These are phyloP conservation scores for Semnornis frantzii DNA, from an alignment of 2,113 vertebrate species.

Conservation along the genomic window DNA sequence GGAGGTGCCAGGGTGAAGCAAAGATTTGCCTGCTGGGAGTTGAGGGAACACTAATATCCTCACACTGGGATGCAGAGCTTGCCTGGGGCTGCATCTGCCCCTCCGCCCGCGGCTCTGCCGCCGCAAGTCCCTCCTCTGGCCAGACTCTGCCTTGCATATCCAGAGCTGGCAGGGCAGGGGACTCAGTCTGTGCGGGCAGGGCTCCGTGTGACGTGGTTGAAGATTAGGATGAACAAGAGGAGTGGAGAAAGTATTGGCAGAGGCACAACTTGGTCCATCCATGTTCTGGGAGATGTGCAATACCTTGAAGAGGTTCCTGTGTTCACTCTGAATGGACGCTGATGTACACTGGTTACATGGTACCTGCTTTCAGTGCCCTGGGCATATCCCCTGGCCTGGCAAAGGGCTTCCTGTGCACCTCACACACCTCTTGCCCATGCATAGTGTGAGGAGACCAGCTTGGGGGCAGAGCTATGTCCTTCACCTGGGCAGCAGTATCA, in stretches of 20 bases:
- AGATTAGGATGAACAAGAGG: neutral
- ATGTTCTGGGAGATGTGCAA: neutral
- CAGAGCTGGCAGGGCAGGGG: neutral
- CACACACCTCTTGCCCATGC: neutral
- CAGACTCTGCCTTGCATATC: neutral
- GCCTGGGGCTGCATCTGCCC: neutral
- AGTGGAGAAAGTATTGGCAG: neutral
- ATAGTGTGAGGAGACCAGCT: fast-evolving
- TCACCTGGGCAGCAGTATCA: neutral
- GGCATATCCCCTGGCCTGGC: neutral
- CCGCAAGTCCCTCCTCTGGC: neutral
- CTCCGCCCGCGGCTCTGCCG: neutral
- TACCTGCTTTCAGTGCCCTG: neutral
- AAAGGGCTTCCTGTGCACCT: neutral
- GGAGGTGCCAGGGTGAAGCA: neutral
- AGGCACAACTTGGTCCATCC: neutral
- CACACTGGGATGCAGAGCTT: fast-evolving
- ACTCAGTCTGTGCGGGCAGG: neutral
- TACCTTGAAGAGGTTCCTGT: neutral
- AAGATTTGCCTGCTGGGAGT: neutral
- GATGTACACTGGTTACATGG: neutral
- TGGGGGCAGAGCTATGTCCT: neutral
- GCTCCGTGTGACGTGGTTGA: neutral
- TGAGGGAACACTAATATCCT: neutral
- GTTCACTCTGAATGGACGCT: fast-evolving